Conservation (phyloP, 2,888 invertebrate genomes). For the Alviniconcha strummeri region DNA sequence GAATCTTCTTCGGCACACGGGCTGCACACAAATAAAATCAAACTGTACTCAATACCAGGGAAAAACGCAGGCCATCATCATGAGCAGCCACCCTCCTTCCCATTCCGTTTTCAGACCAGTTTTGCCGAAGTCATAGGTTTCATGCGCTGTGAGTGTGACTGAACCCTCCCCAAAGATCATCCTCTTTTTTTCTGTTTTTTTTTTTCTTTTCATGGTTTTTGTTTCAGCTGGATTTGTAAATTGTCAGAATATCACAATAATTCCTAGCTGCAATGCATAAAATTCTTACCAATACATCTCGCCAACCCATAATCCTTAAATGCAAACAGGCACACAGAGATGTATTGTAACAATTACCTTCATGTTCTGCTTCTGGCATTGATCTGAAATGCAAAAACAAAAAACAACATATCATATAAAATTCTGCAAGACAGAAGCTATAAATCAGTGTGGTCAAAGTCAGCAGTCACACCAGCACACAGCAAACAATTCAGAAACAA, state of each 20-base stretch:
- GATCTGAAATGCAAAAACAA: constrained; percentile 75
- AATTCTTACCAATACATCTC: too few species aligned
- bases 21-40: constrained; percentile 76
- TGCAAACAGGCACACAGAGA: too few species aligned
- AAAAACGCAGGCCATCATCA: too few species aligned
- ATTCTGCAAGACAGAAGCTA: background rate
- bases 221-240: too few species aligned
- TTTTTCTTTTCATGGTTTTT: too few species aligned
- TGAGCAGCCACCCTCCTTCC: background rate
- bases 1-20: constrained; percentile 95
- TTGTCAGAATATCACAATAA: too few species aligned
- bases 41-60: background rate
- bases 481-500: background rate
- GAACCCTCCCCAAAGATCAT: background rate
- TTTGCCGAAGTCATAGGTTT: background rate
- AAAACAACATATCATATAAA: background rate
- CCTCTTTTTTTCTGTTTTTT: background rate
- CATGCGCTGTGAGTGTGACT: background rate
- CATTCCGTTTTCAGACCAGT: background rate
- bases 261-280: too few species aligned
- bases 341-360: constrained; percentile 74
- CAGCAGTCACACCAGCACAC: background rate
- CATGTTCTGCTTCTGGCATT: constrained; percentile 90
- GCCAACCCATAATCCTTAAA: too few species aligned
- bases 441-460: background rate